A percentile compares a stretch with the other conserved stretches of the same genome.
Evolutionary conservation across 2,888 invertebrate species (phyloP).

Genomic region (Andrena fulva): DNA sequence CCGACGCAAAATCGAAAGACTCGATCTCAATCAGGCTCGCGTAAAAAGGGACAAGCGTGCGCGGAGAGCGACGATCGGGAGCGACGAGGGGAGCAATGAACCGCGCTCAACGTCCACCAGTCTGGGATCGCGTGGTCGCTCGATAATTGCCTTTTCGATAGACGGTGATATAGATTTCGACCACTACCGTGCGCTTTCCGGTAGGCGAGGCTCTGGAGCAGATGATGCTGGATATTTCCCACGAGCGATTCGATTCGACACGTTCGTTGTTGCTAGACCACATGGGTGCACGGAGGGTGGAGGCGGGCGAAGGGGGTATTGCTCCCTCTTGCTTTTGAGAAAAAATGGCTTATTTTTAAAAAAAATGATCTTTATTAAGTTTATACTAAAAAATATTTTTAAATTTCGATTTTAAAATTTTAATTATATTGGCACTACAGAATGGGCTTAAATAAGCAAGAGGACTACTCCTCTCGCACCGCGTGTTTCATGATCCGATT

Average conservation of each 20-base stretch:
- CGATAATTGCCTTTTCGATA: constrained; percentile 47
- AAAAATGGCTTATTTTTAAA: too few species aligned
- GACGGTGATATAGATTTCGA: constrained; percentile 51
- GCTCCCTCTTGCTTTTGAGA: too few species aligned
- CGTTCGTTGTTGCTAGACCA: constrained; percentile 67
- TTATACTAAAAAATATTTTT: too few species aligned
- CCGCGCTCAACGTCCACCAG: constrained; percentile 32
- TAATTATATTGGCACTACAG: too few species aligned
- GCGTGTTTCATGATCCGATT: too few species aligned
- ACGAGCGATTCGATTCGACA: constrained; percentile 78
- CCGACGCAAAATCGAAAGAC: constrained; percentile 16
- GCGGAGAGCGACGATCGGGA: neutral
- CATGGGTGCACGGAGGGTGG: neutral
- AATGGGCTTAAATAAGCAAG: too few species aligned
- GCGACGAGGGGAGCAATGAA: constrained; percentile 46
- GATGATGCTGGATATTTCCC: constrained; percentile 67
- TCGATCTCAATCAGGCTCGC: constrained; percentile 17
- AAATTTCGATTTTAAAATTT: too few species aligned
- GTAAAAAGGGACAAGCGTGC: constrained; percentile 24
- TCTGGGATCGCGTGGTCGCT: constrained; percentile 21
- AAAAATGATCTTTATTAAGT: too few species aligned
- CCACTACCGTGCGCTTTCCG: constrained; percentile 37
- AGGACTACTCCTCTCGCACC: too few species aligned
- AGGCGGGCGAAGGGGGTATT: too few species aligned
- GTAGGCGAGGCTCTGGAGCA: constrained; percentile 20